Evolutionary conservation across 2,797 vertebrate genomes (phyloP), one percentile per base, ranked within the genome.

Genomic region (Taeniopygia guttata): DNA sequence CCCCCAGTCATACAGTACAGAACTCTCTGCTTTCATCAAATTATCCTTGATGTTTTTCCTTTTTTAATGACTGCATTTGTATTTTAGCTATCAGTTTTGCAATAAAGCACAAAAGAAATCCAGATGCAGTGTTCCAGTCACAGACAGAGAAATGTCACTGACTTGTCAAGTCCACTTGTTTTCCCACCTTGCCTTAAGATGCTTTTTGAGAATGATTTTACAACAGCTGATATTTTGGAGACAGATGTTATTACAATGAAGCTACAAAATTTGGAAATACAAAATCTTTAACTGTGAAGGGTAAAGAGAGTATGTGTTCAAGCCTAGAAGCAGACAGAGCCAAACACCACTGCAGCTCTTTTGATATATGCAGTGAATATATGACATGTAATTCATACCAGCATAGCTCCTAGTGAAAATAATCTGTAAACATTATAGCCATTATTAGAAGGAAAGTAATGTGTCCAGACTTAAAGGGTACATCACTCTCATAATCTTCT

Each of bases 101-200:
- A 93, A 30, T 29, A 58, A 2, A 80, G 51, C 32, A 56, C 32
- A 75, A 77, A 79, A 86, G 11, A 95, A 95, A 86, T 36, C 55
- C 63, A 89, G 49, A 86, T 17, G 52, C 81, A 89, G 29, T 0
- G 1, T 86, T 96, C 73, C 92, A 95, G 40, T 36, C 58, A 63
- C 27, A 66, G 68, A 46, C 36, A 87, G 46, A 79, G 48, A 95
- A 95, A 95, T 91, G 52, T 73, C 95, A 95, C 67, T 36, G 56
- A 81, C n/a, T 86, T 49, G 12, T 26, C 55, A 68, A 29, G 72
- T 75, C 63, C 59, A 66, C 38, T 84, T 90, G 42, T 59, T 89
- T 75, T 34, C 29, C 25, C 18, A 89, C 42, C 54, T 89, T 5
- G 0, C 36, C 68, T 48, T 45, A 76, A 79, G 67, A 62, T 42